A percentile compares a stretch with the other conserved stretches of the same genome.
Conservation (phyloP, 2,797 vertebrate species). For the Girardinus metallicus region DNA sequence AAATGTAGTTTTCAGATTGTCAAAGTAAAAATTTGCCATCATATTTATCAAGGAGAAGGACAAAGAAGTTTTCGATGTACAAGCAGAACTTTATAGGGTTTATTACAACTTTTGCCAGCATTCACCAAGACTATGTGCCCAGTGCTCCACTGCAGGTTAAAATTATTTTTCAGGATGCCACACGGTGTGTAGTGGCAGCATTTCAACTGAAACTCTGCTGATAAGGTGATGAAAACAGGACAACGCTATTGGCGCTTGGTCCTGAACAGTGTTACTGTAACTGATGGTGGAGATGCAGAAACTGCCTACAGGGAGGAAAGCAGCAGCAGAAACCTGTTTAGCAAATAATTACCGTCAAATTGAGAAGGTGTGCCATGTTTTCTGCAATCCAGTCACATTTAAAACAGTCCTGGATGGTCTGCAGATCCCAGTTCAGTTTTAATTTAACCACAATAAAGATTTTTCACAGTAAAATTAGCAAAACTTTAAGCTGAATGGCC, state of each 20-base stretch:
- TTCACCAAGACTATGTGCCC: no score
- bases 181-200: background rate
- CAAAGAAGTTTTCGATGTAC: background rate
- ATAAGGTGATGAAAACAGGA: background rate
- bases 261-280: background rate
- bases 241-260: background rate
- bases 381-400: background rate
- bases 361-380: background rate
- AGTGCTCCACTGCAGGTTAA: background rate
- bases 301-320: background rate
- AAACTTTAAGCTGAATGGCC: conserved; percentile 2
- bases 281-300: background rate
- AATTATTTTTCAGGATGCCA: background rate
- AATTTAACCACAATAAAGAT: background rate
- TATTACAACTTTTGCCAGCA: background rate
- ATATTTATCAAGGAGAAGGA: background rate
- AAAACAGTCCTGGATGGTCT: background rate
- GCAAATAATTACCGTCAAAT: background rate
- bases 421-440: background rate
- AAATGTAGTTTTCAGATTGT: background rate
- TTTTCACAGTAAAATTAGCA: conserved; percentile 8
- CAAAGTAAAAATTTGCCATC: background rate
- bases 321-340: background rate
- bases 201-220: background rate
- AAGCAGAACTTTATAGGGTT: background rate